Evolutionary conservation across 2,113 vertebrate species (phyloP), one percentile per base, ranked within the genome.

Genomic region (Amphiprion percula): DNA sequence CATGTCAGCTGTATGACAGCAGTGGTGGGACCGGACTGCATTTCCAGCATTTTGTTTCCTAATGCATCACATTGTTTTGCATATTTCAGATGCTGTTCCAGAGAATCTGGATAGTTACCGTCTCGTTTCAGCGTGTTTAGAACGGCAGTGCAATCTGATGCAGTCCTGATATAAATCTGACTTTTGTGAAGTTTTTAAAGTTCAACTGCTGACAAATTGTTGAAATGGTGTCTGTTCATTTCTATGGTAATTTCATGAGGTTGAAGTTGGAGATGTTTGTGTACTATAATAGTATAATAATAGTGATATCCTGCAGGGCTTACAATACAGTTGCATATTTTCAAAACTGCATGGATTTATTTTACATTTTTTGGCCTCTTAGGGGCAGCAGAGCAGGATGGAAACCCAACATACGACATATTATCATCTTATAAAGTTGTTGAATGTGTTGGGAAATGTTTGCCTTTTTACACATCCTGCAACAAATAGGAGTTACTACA

Each of bases 1-100:
- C 65, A 68, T 83, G 84, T 77, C 65, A 83, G 74, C 73, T 14
- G 47, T 53, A 74, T 58, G 79, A 80, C 69, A 49, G 52, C 70
- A 33, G 37, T 23, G 64, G 24, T 21, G 74, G 19, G 78, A 66
- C 71, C 10, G 26, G 62, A 68, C 50, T 46, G 0, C 46, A 0
- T 52, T 68, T 54, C n/a, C 9, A 64, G 41, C 30, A 4, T 15
- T 46, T 44, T 10, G 15, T 30, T 62, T 33, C 44, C 17, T 61
- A 47, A 72, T 30, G 46, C 7, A 11, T 62, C 14, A 8, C 10
- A 4, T 68, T 73, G 0, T 28, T 73, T 72, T 64, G 10, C n/a
- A 19, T 15, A 4, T 44, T 15, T 15, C 41, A 14, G 12, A 44
- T 2, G 14, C 4, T 15, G 41, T 15, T 44, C 14, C 41, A 44